Base-by-base conservation (phyloP, 2,113 vertebrate genomes). In the Gadus macrocephalus region DNA sequence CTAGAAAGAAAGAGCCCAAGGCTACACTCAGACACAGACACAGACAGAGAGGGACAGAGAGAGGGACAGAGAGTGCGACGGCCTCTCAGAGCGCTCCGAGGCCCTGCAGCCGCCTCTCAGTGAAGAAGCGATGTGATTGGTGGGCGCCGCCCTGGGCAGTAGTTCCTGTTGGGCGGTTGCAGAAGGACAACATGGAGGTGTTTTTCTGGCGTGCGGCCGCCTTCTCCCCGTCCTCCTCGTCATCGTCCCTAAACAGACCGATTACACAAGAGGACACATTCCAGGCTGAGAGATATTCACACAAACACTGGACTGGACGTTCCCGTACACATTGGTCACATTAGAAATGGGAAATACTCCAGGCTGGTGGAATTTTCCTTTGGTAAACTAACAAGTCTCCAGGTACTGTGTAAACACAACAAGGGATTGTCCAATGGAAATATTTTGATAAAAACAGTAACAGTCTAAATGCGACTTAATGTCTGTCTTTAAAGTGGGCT, bases 111-210 rank as follows among this genome's bases (percentile, higher is more conserved):
- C 90, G 89, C 15, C 94, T 83, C 49, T 97, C 95, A 0, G 88
- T 84, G 85, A 97, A 95, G 88, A 93, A 97, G 7, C 94, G 91
- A 78, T 97, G 94, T 1, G 85, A 75, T 62, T 88, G 85, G 31
- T 77, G 84, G 6, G 71, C 62, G 5, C 60, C 4, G 28, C 74
- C 65, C n/a, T 81, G 71, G 38, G 70, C 2, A 2, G 70, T 75
- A 53, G 64, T 71, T 69, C 63, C 83, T 68, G 69, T 80, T 81
- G 81, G 66, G 59, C 83, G 65, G 35, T 85, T 73, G 64, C 94
- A 93, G 83, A 86, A 95, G 1, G 91, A 90, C 78, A 94, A 70
- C 85, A 95, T 75, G 31, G 93, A 94, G 49, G 78, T 78, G 67
- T 90, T 88, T 12, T 88, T 90, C 67, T 87, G 74, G n/a, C 88